phyloP scores from a whole-genome alignment of 2,888 invertebrate species.

The Halictus ligatus region DNA sequence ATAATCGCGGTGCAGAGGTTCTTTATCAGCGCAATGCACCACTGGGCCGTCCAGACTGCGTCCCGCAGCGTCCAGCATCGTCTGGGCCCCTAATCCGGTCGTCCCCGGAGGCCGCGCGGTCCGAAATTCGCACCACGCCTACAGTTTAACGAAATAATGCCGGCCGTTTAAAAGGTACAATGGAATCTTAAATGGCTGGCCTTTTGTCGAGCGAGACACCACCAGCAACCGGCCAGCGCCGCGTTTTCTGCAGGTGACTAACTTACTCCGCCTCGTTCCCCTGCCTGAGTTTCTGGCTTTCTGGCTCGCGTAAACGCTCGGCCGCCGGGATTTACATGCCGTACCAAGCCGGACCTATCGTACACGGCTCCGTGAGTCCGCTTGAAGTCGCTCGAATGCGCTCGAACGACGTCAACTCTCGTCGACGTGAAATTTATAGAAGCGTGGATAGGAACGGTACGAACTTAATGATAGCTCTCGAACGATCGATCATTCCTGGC shows the following conservation, averaged over 20 bases:
- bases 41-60: not conserved
- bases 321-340: not conserved
- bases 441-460: not conserved
- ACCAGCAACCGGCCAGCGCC: constrained; percentile 35
- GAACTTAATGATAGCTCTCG: not conserved
- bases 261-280: constrained; percentile 51
- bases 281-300: constrained; percentile 3
- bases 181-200: constrained; percentile 66
- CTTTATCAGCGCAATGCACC: not conserved
- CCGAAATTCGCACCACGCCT: constrained; percentile 75
- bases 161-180: constrained; percentile 77
- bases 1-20: not conserved
- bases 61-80: constrained; percentile 17
- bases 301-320: constrained; percentile 19
- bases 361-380: not conserved
- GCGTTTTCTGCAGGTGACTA: constrained; percentile 52
- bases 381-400: not conserved
- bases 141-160: constrained; percentile 80
- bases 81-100: constrained; percentile 38
- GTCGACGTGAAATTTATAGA: not conserved
- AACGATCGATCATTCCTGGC: not conserved
- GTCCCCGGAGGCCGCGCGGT: constrained; percentile 36
- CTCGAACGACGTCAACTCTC: not conserved
- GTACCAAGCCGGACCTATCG: not conserved
- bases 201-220: constrained; percentile 45